Evolutionary conservation across 2,797 vertebrate genomes (phyloP).

Genomic region (Otus scops): DNA sequence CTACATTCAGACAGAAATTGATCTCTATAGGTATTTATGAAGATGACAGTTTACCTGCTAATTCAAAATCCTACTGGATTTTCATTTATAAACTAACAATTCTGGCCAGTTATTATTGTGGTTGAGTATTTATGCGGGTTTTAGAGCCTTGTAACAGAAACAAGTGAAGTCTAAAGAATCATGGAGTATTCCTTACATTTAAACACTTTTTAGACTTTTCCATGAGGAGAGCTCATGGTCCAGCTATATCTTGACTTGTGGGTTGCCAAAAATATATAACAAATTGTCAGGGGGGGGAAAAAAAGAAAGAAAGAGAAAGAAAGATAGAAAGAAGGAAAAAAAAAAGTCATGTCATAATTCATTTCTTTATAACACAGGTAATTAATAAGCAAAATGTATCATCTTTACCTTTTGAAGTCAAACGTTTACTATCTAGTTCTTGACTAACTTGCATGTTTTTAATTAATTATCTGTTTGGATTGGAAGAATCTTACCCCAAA

Average conservation of each 20-base stretch:
- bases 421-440: background rate
- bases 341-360: background rate
- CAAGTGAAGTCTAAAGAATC: background rate
- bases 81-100: background rate
- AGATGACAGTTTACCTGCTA: background rate
- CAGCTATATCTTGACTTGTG: background rate
- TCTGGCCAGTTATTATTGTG: background rate
- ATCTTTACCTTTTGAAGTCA: background rate
- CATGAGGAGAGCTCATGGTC: background rate
- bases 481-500: background rate
- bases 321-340: background rate
- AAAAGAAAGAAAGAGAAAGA: too few species aligned
- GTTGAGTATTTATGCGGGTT: background rate
- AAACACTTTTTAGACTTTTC: background rate
- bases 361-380: background rate
- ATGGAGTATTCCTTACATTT: background rate
- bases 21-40: background rate
- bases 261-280: background rate
- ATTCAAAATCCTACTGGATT: background rate
- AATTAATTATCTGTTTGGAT: conserved; percentile 27
- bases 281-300: rapidly evolving
- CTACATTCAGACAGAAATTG: background rate
- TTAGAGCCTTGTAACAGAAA: background rate
- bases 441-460: background rate
- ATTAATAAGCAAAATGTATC: background rate